A percentile compares a stretch with the other conserved stretches of the same genome.
phyloP scores from a whole-genome alignment of 2,888 invertebrate genomes.

The Scaptodrosophila latifasciaeformis region DNA sequence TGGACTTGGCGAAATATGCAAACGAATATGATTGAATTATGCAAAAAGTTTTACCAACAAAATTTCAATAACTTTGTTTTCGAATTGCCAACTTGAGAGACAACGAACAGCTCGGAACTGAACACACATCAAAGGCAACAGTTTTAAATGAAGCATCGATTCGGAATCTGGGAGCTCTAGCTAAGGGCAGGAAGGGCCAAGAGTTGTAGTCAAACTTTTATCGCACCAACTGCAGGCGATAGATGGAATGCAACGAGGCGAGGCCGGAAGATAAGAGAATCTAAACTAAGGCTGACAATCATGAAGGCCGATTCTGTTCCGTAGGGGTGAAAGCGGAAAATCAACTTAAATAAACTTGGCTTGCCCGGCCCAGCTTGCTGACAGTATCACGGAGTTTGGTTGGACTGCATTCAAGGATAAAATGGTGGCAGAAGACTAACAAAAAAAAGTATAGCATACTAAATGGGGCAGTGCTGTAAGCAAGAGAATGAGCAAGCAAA shows the following conservation, averaged over 20 bases:
- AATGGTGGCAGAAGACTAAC: neutral
- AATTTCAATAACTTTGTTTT: slow-evolving; percentile 48
- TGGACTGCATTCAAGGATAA: neutral
- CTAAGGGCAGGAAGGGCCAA: too few relatives aligned
- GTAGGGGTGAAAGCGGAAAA: slow-evolving; percentile 18
- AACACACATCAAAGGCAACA: slow-evolving; percentile 29
- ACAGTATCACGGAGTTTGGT: too few relatives aligned
- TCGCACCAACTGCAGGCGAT: slow-evolving; percentile 29
- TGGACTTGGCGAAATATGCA: slow-evolving; percentile 18
- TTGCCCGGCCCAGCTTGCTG: slow-evolving; percentile 33
- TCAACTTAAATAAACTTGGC: slow-evolving; percentile 40
- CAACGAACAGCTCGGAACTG: slow-evolving; percentile 5
- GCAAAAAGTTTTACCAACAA: slow-evolving; percentile 39
- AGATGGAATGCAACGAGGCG: neutral
- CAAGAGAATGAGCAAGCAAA: neutral
- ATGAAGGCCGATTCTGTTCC: neutral
- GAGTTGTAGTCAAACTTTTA: too few relatives aligned
- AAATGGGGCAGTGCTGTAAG: slow-evolving; percentile 17
- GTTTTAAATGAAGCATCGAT: slow-evolving; percentile 30
- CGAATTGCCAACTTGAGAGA: slow-evolving; percentile 28
- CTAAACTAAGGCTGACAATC: neutral
- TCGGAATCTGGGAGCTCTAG: too few relatives aligned
- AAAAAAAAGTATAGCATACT: slow-evolving; percentile 28
- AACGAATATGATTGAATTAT: slow-evolving; percentile 47
- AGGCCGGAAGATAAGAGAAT: slow-evolving; percentile 7